Percentiles rank a stretch among this genome's conserved stretches.
Conservation (phyloP, 2,888 invertebrate species). For the Globia sparganii region DNA sequence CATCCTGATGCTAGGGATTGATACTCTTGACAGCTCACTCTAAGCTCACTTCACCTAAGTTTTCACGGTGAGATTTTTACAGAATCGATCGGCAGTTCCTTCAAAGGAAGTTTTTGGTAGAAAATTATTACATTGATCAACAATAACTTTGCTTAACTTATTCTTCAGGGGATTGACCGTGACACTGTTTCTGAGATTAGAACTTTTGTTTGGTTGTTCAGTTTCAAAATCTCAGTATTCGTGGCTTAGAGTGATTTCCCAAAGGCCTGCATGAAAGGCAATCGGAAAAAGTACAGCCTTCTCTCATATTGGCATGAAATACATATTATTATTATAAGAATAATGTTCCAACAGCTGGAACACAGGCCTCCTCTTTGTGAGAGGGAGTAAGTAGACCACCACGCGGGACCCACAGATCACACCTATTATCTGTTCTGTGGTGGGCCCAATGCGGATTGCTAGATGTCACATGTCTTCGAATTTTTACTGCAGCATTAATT, state of each 20-base stretch:
- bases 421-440: too few species aligned
- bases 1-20: too few species aligned
- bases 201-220: conserved; percentile 27
- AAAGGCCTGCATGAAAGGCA: neutral
- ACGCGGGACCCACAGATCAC: too few species aligned
- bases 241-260: conserved; percentile 31
- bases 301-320: neutral
- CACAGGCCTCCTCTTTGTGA: neutral
- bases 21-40: too few species aligned
- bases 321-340: neutral
- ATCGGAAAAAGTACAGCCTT: neutral
- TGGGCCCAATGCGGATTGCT: neutral
- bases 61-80: too few species aligned
- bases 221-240: conserved; percentile 4
- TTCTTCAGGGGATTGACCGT: conserved; percentile 4
- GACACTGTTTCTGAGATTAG: conserved; percentile 24
- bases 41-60: too few species aligned
- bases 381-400: neutral
- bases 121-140: conserved; percentile 19
- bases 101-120: neutral
- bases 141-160: conserved; percentile 23
- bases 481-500: too few species aligned
- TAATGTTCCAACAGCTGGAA: neutral
- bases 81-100: neutral
- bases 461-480: neutral